Percentiles rank a stretch among this genome's conserved stretches.
Conservation (phyloP, 2,113 vertebrate species). For the Menidia beryllina region DNA sequence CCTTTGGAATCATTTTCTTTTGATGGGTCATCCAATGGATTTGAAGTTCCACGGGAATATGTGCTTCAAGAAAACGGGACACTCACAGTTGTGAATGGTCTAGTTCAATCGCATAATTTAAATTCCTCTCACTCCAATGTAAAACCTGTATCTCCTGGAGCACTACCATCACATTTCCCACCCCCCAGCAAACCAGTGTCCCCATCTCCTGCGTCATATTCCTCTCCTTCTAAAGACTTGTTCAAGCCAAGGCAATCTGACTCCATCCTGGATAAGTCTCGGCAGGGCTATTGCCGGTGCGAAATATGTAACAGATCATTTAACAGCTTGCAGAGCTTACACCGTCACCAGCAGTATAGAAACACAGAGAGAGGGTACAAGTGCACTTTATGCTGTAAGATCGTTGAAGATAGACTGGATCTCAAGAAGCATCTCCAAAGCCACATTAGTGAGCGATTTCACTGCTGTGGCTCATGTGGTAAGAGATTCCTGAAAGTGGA, state of each 20-base stretch:
- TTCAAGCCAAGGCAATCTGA: slow-evolving; percentile 52
- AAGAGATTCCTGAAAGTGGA: slow-evolving; percentile 82
- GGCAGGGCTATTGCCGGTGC: slow-evolving; percentile 70
- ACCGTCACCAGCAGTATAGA: slow-evolving; percentile 81
- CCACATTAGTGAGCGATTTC: slow-evolving; percentile 78
- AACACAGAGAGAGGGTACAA: slow-evolving; percentile 80
- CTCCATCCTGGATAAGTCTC: slow-evolving; percentile 49
- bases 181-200: slow-evolving; percentile 51
- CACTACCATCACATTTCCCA: slow-evolving; percentile 59
- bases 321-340: slow-evolving; percentile 76
- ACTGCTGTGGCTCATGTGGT: slow-evolving; percentile 81
- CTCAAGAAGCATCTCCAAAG: slow-evolving; percentile 78
- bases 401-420: slow-evolving; percentile 73
- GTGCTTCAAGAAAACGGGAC: slow-evolving; percentile 85
- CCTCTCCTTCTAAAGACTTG: slow-evolving; percentile 40
- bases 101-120: slow-evolving; percentile 56
- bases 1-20: slow-evolving; percentile 78
- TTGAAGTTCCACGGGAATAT: slow-evolving; percentile 81
- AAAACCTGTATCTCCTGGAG: slow-evolving; percentile 69
- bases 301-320: slow-evolving; percentile 82
- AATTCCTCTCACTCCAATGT: slow-evolving; percentile 50
- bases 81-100: slow-evolving; percentile 76
- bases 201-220: slow-evolving; percentile 42
- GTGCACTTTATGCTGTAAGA: slow-evolving; percentile 83
- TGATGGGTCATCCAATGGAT: slow-evolving; percentile 77